These are phyloP conservation scores for Lethenteron camtschaticum DNA, from an alignment of 2,113 vertebrate species.

Conservation along the genomic window DNA sequence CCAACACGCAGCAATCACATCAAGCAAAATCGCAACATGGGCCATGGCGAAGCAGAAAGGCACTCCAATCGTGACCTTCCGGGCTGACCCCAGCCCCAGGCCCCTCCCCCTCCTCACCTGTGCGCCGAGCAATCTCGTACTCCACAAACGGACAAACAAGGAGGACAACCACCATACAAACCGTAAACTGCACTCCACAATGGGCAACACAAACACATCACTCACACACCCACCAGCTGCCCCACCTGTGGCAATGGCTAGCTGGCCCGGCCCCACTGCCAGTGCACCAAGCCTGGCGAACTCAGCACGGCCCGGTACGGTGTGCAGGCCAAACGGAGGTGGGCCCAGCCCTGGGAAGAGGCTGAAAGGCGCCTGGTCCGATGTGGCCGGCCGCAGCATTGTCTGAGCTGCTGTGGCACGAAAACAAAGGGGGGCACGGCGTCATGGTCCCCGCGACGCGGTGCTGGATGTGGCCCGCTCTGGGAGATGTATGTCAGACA, in stretches of 20 bases:
- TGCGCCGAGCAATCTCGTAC: too few relatives aligned
- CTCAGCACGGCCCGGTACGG: conserved; percentile 4
- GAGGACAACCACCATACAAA: too few relatives aligned
- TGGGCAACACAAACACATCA: too few relatives aligned
- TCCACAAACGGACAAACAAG: too few relatives aligned
- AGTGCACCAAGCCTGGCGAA: neutral
- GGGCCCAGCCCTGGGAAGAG: conserved; percentile 1
- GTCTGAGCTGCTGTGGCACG: conserved; percentile 3
- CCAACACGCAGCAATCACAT: neutral
- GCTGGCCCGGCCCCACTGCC: conserved; percentile 2
- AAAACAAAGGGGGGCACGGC: neutral
- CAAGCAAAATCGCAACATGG: neutral
- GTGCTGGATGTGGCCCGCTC: too few relatives aligned
- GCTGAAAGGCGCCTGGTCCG: conserved; percentile 1
- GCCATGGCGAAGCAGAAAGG: neutral
- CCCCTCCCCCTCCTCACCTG: too few relatives aligned
- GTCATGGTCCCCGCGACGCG: neutral
- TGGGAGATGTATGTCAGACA: too few relatives aligned
- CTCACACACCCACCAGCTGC: neutral
- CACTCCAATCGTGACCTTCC: too few relatives aligned
- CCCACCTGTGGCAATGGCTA: conserved; percentile 4
- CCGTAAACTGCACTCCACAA: too few relatives aligned
- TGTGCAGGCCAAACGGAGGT: neutral
- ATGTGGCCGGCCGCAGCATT: neutral
- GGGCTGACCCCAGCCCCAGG: too few relatives aligned